phyloP scores from a whole-genome alignment of 2,113 vertebrate genomes.

The Antigone vipio region DNA sequence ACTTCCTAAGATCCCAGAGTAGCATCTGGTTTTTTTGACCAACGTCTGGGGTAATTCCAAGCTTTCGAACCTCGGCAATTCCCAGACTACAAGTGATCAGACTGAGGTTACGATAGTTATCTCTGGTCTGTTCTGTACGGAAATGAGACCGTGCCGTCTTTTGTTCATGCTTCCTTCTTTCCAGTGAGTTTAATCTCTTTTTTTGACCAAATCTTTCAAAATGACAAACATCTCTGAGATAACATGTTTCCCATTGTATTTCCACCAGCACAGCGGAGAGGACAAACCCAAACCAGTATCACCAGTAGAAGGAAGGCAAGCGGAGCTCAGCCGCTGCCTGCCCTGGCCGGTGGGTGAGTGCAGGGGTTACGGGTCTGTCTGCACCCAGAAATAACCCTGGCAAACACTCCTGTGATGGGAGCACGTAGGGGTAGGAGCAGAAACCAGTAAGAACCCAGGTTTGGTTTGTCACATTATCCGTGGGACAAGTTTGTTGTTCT shows the following conservation, averaged over 20 bases:
- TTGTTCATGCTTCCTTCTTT: neutral
- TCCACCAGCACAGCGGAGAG: neutral
- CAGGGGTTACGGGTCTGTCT: neutral
- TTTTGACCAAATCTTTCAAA: neutral
- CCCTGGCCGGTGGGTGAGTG: neutral
- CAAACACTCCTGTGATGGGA: neutral
- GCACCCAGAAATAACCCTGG: neutral
- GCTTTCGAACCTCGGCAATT: neutral
- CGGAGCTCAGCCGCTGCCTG: neutral
- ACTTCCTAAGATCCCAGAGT: neutral
- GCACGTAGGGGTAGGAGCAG: neutral
- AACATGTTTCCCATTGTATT: neutral
- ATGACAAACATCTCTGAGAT: neutral
- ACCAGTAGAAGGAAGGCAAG: neutral
- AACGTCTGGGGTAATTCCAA: neutral
- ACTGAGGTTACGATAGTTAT: neutral
- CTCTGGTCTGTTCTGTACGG: neutral
- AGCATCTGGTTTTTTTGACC: neutral
- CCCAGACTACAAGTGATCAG: neutral
- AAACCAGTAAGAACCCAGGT: neutral
- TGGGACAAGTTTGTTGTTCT: neutral
- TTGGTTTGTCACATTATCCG: neutral
- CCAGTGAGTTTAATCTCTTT: neutral
- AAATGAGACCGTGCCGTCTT: neutral
- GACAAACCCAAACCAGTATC: neutral